phyloP scores from a whole-genome alignment of 2,113 vertebrate species.

The Etia nguti region DNA sequence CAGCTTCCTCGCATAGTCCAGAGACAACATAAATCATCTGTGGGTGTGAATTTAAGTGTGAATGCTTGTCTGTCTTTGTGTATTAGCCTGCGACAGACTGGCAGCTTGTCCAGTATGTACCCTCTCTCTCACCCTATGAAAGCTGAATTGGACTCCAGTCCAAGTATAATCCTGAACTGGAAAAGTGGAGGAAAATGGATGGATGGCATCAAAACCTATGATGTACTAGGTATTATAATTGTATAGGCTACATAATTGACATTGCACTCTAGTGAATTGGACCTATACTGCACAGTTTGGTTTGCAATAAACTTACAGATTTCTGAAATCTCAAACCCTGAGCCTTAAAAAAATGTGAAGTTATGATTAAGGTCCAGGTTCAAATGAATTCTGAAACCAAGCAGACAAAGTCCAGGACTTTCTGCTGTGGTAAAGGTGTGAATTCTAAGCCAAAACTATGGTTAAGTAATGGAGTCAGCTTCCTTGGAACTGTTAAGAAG shows the following conservation, averaged over 20 bases:
- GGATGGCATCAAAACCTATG: neutral
- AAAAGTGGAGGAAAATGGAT: fast-evolving
- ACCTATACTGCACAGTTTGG: neutral
- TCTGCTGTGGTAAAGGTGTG: neutral
- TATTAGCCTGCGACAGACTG: neutral
- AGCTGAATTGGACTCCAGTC: neutral
- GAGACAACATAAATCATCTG: fast-evolving
- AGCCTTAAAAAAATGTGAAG: neutral
- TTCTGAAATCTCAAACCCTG: neutral
- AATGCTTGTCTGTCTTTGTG: neutral
- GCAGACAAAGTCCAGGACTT: neutral
- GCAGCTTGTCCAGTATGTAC: neutral
- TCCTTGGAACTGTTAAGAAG: neutral
- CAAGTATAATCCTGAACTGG: neutral
- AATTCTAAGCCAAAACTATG: fast-evolving
- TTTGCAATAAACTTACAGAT: neutral
- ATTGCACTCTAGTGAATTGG: neutral
- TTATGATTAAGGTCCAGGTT: neutral
- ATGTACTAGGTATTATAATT: neutral
- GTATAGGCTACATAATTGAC: neutral
- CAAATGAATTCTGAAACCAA: neutral
- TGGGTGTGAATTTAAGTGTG: neutral
- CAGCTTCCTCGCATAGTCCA: neutral
- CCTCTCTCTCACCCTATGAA: neutral
- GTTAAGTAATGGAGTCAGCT: neutral